Percentiles rank a stretch among this genome's conserved stretches.
These are phyloP conservation scores for Spisula subtruncata DNA, from an alignment of 2,888 invertebrate genomes.

Conservation along the genomic window DNA sequence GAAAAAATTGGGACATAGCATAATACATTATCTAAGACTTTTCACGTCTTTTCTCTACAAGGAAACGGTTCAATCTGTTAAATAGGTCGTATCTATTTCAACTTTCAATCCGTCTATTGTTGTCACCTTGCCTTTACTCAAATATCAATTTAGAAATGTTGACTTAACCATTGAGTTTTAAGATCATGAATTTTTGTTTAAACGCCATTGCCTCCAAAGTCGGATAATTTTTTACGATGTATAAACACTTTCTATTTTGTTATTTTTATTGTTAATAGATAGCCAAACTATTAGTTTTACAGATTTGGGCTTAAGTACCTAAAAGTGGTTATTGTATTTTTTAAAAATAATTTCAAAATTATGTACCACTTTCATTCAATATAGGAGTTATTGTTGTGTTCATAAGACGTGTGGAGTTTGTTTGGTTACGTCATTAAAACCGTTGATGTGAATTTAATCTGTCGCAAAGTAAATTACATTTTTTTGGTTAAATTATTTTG, in stretches of 20 bases:
- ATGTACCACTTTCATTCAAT: background rate
- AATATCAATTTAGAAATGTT: background rate
- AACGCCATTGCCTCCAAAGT: slow-evolving; percentile 17
- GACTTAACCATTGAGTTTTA: background rate
- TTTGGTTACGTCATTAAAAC: slow-evolving; percentile 11
- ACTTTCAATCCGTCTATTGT: background rate
- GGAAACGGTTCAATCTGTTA: background rate
- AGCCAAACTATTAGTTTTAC: slow-evolving; percentile 3
- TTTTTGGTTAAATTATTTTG: slow-evolving; percentile 26
- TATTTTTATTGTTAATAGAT: slow-evolving; percentile 32
- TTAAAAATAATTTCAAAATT: slow-evolving; percentile 10
- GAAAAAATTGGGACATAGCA: too few relatives aligned
- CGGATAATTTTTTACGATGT: background rate
- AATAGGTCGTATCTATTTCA: background rate
- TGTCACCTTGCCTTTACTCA: background rate
- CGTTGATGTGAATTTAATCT: slow-evolving; percentile 18
- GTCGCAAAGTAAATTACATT: background rate
- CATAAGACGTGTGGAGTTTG: background rate
- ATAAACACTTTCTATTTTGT: slow-evolving; percentile 34
- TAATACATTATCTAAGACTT: background rate
- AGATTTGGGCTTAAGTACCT: background rate
- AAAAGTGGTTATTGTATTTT: background rate
- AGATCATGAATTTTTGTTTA: slow-evolving; percentile 19
- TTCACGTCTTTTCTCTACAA: background rate
- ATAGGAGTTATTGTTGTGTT: background rate